Base-by-base conservation (phyloP, 2,797 vertebrate genomes). In the Molothrus ater region DNA sequence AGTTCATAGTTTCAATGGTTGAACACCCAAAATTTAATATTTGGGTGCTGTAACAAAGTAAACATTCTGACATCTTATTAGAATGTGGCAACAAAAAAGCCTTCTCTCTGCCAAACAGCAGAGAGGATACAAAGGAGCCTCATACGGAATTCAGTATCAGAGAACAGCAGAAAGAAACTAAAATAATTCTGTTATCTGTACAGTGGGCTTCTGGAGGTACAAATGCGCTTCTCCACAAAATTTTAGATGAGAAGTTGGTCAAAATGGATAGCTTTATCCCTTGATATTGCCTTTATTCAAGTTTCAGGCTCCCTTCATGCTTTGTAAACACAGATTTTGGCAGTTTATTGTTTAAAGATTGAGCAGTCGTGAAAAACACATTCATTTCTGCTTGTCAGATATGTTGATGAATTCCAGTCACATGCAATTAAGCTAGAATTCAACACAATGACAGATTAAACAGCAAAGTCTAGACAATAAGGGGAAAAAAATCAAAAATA, bases 371-470 rank as follows among this genome's bases (percentile, higher is more conserved):
- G 79, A 92, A 97, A 96, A 97, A 88, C 56, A 82, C 78, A 93
- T 92, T 95, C 73, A 95, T 91, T 95, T 92, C 43, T 86, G 59
- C 28, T 94, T 91, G 80, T 93, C 80, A 88, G 80, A 93, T 78
- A 80, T 78, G 65, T 7, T 80, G 88, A 80, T 92, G 70, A 95
- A 96, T 94, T 91, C 86, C 71, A 97, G 84, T 96, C 93, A 92
- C 86, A 91, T 56, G 70, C 86, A 95, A 94, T 97, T 95, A 96
- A 95, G 92, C 82, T 95, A 65, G 81, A 95, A 97, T 96, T 96
- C 92, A 96, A 59, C 36, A 87, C 72, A 88, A 96, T 34, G 54
- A 90, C 85, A 97, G 88, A 95, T 91, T 93, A 97, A 97, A 94
- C 36, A 93, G 19, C 6, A 32, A 96, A 86, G 95, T 95, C 94